Conservation (phyloP, 2,888 invertebrate genomes). For the Conops quadrifasciatus region DNA sequence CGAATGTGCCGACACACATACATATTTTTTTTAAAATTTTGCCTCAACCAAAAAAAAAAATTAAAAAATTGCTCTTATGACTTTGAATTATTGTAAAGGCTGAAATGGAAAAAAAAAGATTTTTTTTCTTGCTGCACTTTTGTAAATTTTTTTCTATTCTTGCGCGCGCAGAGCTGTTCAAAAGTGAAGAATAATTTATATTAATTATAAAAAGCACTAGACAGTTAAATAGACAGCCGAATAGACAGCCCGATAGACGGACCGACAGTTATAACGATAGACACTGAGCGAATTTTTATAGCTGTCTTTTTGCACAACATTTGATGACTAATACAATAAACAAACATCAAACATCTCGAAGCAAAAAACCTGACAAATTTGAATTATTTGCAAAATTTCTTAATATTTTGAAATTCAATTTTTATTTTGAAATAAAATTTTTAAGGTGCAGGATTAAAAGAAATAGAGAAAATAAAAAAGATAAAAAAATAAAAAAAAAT, state of each 20-base stretch:
- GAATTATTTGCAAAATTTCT: neutral
- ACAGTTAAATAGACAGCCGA: constrained; percentile 9
- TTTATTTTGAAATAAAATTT: neutral
- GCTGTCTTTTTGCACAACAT: constrained; percentile 5
- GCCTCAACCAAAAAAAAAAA: constrained; percentile 32
- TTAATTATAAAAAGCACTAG: constrained; percentile 16
- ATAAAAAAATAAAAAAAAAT: no score
- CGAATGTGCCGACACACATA: neutral
- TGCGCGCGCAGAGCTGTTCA: no score
- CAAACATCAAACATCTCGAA: neutral
- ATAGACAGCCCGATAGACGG: neutral
- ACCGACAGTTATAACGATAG: constrained; percentile 2
- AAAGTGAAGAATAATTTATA: neutral
- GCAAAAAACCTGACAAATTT: no score
- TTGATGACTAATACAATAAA: constrained; percentile 20
- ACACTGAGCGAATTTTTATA: constrained; percentile 18
- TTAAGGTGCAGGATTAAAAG: neutral
- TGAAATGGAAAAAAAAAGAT: constrained; percentile 55
- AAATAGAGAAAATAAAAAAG: no score
- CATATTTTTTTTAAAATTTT: neutral
- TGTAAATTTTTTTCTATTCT: constrained; percentile 3
- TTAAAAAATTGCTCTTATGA: constrained; percentile 57
- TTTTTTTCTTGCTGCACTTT: constrained; percentile 18
- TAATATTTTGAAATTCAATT: no score
- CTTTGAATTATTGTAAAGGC: constrained; percentile 58